Percentiles rank a stretch among this genome's conserved stretches.
These are phyloP conservation scores for Gymnothorax reevesii DNA, from an alignment of 2,797 vertebrate genomes.

Conservation along the genomic window DNA sequence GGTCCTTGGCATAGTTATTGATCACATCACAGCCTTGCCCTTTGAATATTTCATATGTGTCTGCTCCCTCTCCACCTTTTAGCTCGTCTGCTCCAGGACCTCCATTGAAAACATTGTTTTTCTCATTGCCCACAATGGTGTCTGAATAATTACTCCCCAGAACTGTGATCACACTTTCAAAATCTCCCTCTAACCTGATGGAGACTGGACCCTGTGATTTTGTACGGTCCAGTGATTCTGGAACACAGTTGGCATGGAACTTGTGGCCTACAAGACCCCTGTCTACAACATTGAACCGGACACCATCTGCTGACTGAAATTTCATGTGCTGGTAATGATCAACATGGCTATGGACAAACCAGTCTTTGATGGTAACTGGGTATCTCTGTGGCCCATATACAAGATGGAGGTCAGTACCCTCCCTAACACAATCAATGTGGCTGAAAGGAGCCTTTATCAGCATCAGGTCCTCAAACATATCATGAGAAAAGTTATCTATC, in stretches of 20 bases:
- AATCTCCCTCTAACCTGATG: slow-evolving; percentile 15
- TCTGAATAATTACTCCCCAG: slow-evolving; percentile 29
- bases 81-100: slow-evolving; percentile 22
- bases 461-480: slow-evolving; percentile 21
- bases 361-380: slow-evolving; percentile 21
- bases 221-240: slow-evolving; percentile 29
- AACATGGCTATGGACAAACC: slow-evolving; percentile 28
- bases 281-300: slow-evolving; percentile 30
- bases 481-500: slow-evolving; percentile 34
- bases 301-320: slow-evolving; percentile 28
- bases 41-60: slow-evolving; percentile 34
- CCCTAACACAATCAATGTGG: slow-evolving; percentile 29
- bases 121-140: slow-evolving; percentile 35
- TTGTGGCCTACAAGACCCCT: background rate
- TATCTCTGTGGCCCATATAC: slow-evolving; percentile 24
- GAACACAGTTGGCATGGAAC: slow-evolving; percentile 27
- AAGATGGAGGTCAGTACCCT: slow-evolving; percentile 17
- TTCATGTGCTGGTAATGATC: slow-evolving; percentile 37
- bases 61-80: slow-evolving; percentile 34
- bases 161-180: slow-evolving; percentile 23
- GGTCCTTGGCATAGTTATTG: slow-evolving; percentile 34
- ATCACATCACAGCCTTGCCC: slow-evolving; percentile 30
- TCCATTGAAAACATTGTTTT: slow-evolving; percentile 32
- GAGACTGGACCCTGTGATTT: slow-evolving; percentile 13
- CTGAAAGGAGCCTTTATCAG: slow-evolving; percentile 30